Evolutionary conservation across 2,797 vertebrate genomes (phyloP).

Genomic region (Capromys pilorides): DNA sequence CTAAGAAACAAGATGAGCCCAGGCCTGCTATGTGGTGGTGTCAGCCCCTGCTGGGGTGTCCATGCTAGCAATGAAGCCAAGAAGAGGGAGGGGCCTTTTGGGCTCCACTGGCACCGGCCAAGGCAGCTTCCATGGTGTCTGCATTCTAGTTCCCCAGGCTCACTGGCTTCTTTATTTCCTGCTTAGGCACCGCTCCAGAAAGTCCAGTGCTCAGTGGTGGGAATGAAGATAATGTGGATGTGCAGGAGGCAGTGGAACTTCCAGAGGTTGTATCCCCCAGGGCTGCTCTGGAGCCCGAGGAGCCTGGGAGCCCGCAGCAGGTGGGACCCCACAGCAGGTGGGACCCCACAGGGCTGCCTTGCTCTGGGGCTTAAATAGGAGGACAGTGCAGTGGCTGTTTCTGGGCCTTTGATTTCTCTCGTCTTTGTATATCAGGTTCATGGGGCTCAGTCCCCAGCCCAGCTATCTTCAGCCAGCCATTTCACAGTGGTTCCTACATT

Average conservation of each 20-base stretch:
- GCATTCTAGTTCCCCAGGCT: neutral
- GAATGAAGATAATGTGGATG: conserved; percentile 16
- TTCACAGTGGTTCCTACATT: fast-evolving
- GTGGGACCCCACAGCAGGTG: conserved; percentile 82
- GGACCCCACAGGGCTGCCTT: neutral
- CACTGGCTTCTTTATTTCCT: neutral
- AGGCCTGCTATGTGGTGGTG: fast-evolving
- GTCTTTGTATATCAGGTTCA: neutral
- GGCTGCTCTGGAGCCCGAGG: conserved; percentile 22
- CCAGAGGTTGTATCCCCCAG: conserved; percentile 78
- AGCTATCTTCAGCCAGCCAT: neutral
- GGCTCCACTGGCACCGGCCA: neutral
- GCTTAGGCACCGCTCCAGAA: neutral
- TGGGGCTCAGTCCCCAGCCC: neutral
- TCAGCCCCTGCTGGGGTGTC: fast-evolving
- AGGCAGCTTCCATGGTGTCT: fast-evolving
- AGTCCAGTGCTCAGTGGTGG: fast-evolving
- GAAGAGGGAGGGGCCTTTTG: neutral
- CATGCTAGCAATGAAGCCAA: fast-evolving
- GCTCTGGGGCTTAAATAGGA: fast-evolving
- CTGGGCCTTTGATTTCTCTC: neutral
- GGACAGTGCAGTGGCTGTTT: neutral
- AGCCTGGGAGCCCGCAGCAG: conserved; percentile 86
- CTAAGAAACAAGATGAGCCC: neutral
- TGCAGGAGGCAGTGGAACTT: conserved; percentile 64